A percentile compares a stretch with the other conserved stretches of the same genome.
Conservation (phyloP, 2,797 vertebrate species). For the Perodicticus potto region DNA sequence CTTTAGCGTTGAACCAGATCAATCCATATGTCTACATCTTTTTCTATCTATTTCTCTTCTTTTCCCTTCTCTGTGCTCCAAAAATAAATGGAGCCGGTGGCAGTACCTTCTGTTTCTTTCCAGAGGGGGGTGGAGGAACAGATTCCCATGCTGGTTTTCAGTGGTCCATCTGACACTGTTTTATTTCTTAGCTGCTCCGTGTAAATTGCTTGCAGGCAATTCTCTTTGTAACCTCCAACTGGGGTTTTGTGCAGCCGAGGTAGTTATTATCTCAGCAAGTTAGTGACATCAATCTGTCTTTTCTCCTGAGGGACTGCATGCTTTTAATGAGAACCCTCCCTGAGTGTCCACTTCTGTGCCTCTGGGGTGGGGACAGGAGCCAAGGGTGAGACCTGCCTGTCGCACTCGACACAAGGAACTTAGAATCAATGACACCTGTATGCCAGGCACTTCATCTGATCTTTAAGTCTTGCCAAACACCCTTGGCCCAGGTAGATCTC, state of each 20-base stretch:
- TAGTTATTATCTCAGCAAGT: conserved; percentile 85
- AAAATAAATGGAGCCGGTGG: conserved; percentile 82
- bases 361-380: conserved; percentile 23
- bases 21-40: conserved; percentile 81
- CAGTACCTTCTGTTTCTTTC: conserved; percentile 83
- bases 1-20: conserved; percentile 70
- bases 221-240: conserved; percentile 83
- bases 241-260: conserved; percentile 77
- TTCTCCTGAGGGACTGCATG: conserved; percentile 75
- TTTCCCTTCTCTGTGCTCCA: conserved; percentile 52
- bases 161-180: conserved; percentile 77
- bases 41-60: conserved; percentile 70
- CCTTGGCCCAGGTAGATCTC: conserved; percentile 15
- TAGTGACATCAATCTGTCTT: conserved; percentile 82
- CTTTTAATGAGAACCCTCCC: conserved; percentile 83
- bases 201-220: conserved; percentile 84
- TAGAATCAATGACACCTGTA: conserved; percentile 62
- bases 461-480: conserved; percentile 64
- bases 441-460: conserved; percentile 53
- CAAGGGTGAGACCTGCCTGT: conserved; percentile 23
- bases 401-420: neutral
- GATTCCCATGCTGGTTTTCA: conserved; percentile 72
- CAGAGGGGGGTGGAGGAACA: conserved; percentile 64
- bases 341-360: conserved; percentile 70
- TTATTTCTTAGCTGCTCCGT: conserved; percentile 81